phyloP scores from a whole-genome alignment of 2,113 vertebrate species.

The Saiga tatarica region DNA sequence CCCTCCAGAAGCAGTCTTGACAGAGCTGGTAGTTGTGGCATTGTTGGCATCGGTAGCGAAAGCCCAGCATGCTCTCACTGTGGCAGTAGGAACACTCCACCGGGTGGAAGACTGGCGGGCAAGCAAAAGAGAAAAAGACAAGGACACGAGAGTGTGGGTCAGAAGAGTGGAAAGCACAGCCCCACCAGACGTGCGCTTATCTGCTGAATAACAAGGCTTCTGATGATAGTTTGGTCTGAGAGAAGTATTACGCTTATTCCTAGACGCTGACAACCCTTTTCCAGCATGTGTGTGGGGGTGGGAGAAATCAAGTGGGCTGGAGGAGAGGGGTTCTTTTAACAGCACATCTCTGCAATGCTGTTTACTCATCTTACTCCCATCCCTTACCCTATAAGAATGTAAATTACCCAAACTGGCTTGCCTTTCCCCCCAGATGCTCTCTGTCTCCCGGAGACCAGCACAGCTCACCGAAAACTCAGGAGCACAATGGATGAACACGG shows the following conservation, averaged over 20 bases:
- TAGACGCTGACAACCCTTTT: neutral
- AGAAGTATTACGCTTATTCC: neutral
- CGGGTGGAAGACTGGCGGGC: slow-evolving; percentile 95
- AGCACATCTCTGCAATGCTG: neutral
- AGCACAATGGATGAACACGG: neutral
- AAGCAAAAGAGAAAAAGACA: slow-evolving; percentile 17
- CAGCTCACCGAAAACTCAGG: neutral
- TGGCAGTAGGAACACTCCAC: slow-evolving; percentile 99
- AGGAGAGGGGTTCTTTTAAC: neutral
- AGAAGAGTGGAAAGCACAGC: neutral
- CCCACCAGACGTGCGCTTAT: fast-evolving
- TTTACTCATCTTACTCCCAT: neutral
- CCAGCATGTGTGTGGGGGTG: neutral
- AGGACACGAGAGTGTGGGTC: slow-evolving; percentile 2
- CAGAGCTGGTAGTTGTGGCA: slow-evolving; percentile 99
- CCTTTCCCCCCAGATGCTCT: neutral
- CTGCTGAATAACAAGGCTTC: neutral
- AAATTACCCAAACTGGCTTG: neutral
- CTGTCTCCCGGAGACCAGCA: slow-evolving; percentile 15
- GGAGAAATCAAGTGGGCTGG: neutral
- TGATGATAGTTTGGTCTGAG: fast-evolving
- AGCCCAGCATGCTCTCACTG: slow-evolving; percentile 99
- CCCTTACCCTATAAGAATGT: neutral
- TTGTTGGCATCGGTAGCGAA: slow-evolving; percentile 99
- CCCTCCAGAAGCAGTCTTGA: slow-evolving; percentile 99